A percentile compares a stretch with the other conserved stretches of the same genome.
Conservation (phyloP, 2,888 invertebrate genomes). For the Tridacna gigas region DNA sequence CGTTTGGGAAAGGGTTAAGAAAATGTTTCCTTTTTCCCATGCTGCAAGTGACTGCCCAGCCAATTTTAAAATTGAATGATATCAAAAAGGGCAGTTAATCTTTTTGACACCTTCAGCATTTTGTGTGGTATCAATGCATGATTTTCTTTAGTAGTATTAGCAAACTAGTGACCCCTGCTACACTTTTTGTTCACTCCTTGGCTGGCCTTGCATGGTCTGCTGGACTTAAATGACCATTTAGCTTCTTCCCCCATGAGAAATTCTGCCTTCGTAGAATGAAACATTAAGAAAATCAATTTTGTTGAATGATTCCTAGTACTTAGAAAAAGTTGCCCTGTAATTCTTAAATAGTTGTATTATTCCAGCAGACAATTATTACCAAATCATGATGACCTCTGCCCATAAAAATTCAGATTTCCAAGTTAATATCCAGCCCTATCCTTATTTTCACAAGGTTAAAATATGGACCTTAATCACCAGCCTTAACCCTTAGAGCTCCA, state of each 20-base stretch:
- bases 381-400: no score
- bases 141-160: background rate
- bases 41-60: background rate
- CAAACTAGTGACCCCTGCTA: slow-evolving; percentile 14
- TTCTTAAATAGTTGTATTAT: no score
- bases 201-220: background rate
- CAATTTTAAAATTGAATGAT: slow-evolving; percentile 13
- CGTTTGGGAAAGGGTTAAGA: background rate
- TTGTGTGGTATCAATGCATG: slow-evolving; percentile 6
- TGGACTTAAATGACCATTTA: slow-evolving; percentile 16
- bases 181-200: slow-evolving; percentile 16
- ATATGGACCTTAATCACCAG: no score
- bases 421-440: no score
- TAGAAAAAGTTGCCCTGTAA: no score
- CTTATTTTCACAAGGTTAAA: no score
- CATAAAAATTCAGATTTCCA: no score
- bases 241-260: background rate
- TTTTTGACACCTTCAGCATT: slow-evolving; percentile 21
- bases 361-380: no score
- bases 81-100: slow-evolving; percentile 27
- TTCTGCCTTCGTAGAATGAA: no score
- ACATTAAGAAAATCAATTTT: no score
- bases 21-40: background rate
- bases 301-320: no score
- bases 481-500: no score